Percentiles rank a stretch among this genome's conserved stretches.
Evolutionary conservation across 2,797 vertebrate species (phyloP).

Genomic region (Nyctibius grandis): DNA sequence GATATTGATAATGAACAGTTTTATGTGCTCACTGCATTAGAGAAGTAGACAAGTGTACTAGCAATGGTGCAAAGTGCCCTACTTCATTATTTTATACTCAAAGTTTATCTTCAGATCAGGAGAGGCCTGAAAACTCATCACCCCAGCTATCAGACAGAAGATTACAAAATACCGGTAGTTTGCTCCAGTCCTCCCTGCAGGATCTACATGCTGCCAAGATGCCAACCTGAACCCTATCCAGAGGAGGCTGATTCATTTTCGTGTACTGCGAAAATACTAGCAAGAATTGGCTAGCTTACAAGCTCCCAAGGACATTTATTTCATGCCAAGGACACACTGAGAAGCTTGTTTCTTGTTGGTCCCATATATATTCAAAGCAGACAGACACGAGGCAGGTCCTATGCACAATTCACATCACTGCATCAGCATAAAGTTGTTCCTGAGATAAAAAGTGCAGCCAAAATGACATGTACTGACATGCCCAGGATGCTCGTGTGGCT

Average conservation of each 20-base stretch:
- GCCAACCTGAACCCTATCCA: not conserved
- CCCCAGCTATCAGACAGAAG: not conserved
- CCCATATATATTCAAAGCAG: not conserved
- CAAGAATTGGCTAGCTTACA: not conserved
- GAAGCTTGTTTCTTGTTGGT: not conserved
- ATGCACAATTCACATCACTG: not conserved
- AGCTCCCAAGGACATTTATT: not conserved
- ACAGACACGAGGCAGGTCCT: not conserved
- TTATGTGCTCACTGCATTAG: not conserved
- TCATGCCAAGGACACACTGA: not conserved
- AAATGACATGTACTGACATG: not conserved
- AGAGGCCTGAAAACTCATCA: not conserved
- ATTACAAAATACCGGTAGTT: not conserved
- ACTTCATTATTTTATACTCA: not conserved
- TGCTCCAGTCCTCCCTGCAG: not conserved
- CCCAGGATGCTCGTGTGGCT: not conserved
- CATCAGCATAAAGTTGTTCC: not conserved
- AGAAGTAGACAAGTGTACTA: not conserved
- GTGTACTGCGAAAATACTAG: not conserved
- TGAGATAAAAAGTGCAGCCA: not conserved
- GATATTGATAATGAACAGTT: not conserved
- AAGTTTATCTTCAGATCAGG: not conserved
- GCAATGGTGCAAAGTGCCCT: not conserved
- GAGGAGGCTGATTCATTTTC: not conserved
- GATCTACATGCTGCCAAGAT: not conserved